Evolutionary conservation across 2,113 vertebrate genomes (phyloP), one percentile per base, ranked within the genome.

Genomic region (Hypanus sabinus): DNA sequence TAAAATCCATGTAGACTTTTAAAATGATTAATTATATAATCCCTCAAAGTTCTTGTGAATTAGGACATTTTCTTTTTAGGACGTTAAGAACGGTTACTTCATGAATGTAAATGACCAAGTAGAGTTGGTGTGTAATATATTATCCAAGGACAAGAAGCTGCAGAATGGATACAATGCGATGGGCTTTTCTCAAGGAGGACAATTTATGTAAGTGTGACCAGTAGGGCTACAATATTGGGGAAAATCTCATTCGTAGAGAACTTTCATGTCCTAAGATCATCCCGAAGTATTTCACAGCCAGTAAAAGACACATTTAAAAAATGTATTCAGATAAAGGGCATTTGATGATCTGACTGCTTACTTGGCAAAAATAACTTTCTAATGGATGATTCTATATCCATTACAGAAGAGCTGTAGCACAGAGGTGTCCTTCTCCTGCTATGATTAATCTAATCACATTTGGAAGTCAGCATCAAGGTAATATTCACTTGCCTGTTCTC

Each of bases 391-490:
- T 88, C 60, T 88, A 3, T n/a, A 62, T 62, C 57, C 30, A 27
- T 76, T 85, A 0, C 92, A 99, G 99, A 96, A 97, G 99, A 94
- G 99, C 98, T 0, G 98, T 99, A 95, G 98, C 97, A 76, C 99
- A 99, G 97, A 97, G 98, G 87, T 99, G 99, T 94, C 98, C 99
- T 2, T 96, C 96, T 94, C 99, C 99, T 94, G 97, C 98, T 76
- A 99, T 99, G 98, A 96, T 97, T 95, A 99, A 94, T 71, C 95
- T 99, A 55, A 97, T 99, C 95, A 99, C 99, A 0, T 0, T 99
- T 24, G 99, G 99, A 9, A 98, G 98, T 24, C 99, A 99, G 94
- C 99, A 99, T 94, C 99, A 99, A 98, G 99, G 99, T 99, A 96
- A 95, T 62, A 62, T 88, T 88, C 60, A 60, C 1, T 46, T 1